Evolutionary conservation across 1,140 invertebrate species (phyloP).

Genomic region (Epicauta chinensis): DNA sequence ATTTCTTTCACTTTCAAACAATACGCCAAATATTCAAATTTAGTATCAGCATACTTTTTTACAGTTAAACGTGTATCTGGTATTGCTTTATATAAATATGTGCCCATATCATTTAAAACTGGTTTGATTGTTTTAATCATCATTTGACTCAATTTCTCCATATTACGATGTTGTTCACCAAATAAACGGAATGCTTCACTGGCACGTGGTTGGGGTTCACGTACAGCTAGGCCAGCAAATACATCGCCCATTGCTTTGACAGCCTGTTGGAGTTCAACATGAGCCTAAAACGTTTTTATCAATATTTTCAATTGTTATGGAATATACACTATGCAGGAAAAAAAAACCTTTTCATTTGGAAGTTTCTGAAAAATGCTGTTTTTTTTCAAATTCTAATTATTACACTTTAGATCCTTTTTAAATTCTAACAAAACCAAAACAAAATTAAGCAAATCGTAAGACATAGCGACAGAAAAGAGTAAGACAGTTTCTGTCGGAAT

Average conservation of each 20-base stretch:
- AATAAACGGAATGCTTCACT: conserved; percentile 94
- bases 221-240: conserved; percentile 88
- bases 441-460: too few relatives aligned
- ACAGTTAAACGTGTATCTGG: conserved; percentile 97
- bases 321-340: too few relatives aligned
- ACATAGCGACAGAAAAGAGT: too few relatives aligned
- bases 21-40: conserved; percentile 98
- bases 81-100: conserved; percentile 94
- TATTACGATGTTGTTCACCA: conserved; percentile 87
- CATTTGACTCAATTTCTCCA: conserved; percentile 86
- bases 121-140: conserved; percentile 91
- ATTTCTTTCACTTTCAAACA: conserved; percentile 97
- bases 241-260: conserved; percentile 86
- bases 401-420: too few relatives aligned
- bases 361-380: too few relatives aligned
- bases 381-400: too few relatives aligned
- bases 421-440: too few relatives aligned
- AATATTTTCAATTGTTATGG: too few relatives aligned
- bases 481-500: too few relatives aligned
- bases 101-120: conserved; percentile 87
- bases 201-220: conserved; percentile 90
- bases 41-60: conserved; percentile 94
- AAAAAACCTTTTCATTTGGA: too few relatives aligned
- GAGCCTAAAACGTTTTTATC: conserved; percentile 42
- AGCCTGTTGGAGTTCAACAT: conserved; percentile 56